Percentiles rank a stretch among this genome's conserved stretches.
These are phyloP conservation scores for Urocitellus parryii DNA, from an alignment of 2,113 vertebrate genomes.

Conservation along the genomic window DNA sequence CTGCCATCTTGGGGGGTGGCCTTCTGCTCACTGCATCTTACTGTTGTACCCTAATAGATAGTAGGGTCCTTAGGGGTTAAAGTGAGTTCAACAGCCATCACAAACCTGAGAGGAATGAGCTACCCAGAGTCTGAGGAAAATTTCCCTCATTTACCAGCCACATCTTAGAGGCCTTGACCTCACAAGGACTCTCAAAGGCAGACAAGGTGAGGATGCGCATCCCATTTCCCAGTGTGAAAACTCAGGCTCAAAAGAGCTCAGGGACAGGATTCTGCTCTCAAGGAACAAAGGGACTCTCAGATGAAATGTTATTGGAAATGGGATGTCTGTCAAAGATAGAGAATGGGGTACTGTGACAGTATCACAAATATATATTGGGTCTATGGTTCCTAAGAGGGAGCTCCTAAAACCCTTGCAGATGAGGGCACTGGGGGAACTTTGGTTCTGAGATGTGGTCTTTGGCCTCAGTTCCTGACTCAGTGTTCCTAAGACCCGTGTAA, in stretches of 20 bases:
- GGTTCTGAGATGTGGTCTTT: neutral
- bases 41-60: neutral
- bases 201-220: neutral
- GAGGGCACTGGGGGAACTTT: neutral
- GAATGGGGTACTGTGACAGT: neutral
- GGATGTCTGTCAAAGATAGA: neutral
- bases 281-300: neutral
- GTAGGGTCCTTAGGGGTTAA: neutral
- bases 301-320: neutral
- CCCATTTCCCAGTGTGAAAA: neutral
- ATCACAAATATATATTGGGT: neutral
- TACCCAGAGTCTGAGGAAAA: neutral
- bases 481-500: neutral
- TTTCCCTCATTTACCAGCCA: neutral
- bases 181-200: neutral
- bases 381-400: neutral
- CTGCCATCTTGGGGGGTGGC: neutral
- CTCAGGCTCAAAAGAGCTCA: neutral
- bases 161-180: neutral
- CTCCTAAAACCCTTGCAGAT: neutral
- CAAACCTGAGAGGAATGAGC: too few relatives aligned
- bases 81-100: neutral
- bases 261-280: neutral
- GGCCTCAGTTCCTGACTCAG: neutral
- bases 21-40: too few relatives aligned